Evolutionary conservation across 2,797 vertebrate species (phyloP), one percentile per base, ranked within the genome.

Genomic region (Sebastes oblongus): DNA sequence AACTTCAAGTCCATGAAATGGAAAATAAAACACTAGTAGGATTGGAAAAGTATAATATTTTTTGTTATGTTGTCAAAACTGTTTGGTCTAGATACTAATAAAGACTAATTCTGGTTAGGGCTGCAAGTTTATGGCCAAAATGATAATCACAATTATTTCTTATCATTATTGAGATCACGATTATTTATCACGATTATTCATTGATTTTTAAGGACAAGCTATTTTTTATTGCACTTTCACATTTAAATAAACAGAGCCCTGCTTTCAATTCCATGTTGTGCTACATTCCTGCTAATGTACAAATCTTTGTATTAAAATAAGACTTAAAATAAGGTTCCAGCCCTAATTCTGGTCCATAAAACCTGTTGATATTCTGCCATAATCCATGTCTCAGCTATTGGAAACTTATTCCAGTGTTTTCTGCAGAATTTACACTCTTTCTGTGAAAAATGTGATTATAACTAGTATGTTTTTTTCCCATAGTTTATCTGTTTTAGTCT

Each of bases 111-210:
- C 0, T 66, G 3, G 0, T 14, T 42, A 42, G 39, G 39, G 39
- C 39, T 42, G 39, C 39, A 42, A 3, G 14, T 42, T 42, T 42
- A 42, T 42, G 39, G 39, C 13, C 39, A 42, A 42, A 42, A 16
- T 42, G 0, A 42, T 16, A 6, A 42, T 42, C 39, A 42, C 0
- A 7, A 42, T 42, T 42, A 16, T 42, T 42, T 42, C 1, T 42
- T 42, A 42, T 42, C 39, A 42, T 16, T 42, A 42, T 42, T 42
- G 0, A 42, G 39, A 42, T 14, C 39, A 16, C 0, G 0, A 16
- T 42, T 42, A 42, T 42, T 42, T 42, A 42, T 42, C 39, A 42
- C 14, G 14, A 0, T 42, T 42, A 42, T 42, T 16, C 39, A 42
- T 42, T 42, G 13, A 42, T 42, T 42, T 42, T 42, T 42, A 42